Conservation (phyloP, 2,888 invertebrate genomes). For the Drosophila birchii region DNA sequence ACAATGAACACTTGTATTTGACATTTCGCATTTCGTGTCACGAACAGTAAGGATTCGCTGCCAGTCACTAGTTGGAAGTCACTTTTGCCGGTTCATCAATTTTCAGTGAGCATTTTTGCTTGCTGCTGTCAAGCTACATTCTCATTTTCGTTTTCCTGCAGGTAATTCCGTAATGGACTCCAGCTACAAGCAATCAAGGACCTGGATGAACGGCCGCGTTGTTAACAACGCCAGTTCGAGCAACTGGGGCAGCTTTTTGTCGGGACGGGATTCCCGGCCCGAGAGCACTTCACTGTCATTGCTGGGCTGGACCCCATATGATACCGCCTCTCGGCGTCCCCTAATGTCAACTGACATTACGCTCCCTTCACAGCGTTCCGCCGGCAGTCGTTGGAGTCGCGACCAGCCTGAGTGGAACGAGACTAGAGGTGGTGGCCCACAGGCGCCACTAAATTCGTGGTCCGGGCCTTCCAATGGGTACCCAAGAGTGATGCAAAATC, state of each 20-base stretch:
- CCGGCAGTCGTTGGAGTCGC: slow-evolving; percentile 2
- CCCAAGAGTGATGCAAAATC: neutral
- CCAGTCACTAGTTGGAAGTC: slow-evolving; percentile 3
- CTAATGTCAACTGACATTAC: neutral
- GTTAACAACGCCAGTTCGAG: neutral
- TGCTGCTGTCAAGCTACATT: neutral
- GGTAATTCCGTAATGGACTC: neutral
- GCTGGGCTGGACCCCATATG: slow-evolving; percentile 10
- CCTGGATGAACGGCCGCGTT: slow-evolving; percentile 2
- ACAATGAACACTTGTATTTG: neutral
- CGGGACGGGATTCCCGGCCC: neutral
- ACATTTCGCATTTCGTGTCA: slow-evolving; percentile 6
- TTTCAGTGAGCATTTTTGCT: neutral
- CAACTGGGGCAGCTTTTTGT: neutral
- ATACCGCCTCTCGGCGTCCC: neutral
- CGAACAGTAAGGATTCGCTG: slow-evolving; percentile 7
- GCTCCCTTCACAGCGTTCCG: neutral
- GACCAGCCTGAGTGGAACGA: neutral
- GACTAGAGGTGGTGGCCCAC: neutral
- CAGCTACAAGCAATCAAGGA: slow-evolving; percentile 2
- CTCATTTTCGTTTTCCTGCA: neutral
- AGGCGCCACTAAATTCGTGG: neutral
- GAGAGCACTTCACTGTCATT: slow-evolving; percentile 1
- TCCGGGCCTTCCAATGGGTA: neutral
- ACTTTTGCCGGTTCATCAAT: neutral